A percentile compares a stretch with the other conserved stretches of the same genome.
These are phyloP conservation scores for Paracyclopina nana DNA, from an alignment of 1,140 invertebrate genomes.

Conservation along the genomic window DNA sequence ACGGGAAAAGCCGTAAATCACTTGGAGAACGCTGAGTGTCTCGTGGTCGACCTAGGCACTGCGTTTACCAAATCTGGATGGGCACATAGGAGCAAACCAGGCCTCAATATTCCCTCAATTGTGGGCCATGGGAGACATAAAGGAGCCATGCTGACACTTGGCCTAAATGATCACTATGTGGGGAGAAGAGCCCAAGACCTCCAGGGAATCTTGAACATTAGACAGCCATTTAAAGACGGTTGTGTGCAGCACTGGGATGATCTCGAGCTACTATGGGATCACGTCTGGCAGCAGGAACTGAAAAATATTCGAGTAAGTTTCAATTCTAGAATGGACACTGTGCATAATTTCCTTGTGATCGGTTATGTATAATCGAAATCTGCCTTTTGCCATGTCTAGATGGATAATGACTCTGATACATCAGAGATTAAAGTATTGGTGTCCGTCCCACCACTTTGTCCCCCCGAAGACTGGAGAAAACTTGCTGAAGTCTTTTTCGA, in stretches of 20 bases:
- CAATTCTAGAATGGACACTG: too few relatives aligned
- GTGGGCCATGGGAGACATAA: constrained; percentile 12
- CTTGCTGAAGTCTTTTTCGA: constrained; percentile 9
- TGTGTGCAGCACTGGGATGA: constrained; percentile 14
- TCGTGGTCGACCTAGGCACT: constrained; percentile 10
- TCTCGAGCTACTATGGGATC: constrained; percentile 8
- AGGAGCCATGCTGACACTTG: constrained; percentile 13
- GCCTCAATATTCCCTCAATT: constrained; percentile 2
- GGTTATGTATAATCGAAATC: too few relatives aligned
- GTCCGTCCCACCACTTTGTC: constrained; percentile 3
- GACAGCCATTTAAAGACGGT: neutral
- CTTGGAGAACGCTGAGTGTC: too few relatives aligned
- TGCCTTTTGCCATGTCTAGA: too few relatives aligned
- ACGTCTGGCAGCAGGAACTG: neutral
- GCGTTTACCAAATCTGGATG: constrained; percentile 6
- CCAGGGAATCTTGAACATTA: constrained; percentile 8
- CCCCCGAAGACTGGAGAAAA: constrained; percentile 5
- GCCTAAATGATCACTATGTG: constrained; percentile 12
- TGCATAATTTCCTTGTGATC: too few relatives aligned
- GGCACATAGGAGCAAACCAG: neutral
- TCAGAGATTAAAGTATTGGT: neutral
- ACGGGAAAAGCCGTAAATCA: too few relatives aligned
- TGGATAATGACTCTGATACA: neutral
- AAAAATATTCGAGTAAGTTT: neutral
- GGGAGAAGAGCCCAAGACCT: constrained; percentile 12